These are phyloP conservation scores for Chrysocyon brachyurus DNA, from an alignment of 2,797 vertebrate species.

Conservation along the genomic window DNA sequence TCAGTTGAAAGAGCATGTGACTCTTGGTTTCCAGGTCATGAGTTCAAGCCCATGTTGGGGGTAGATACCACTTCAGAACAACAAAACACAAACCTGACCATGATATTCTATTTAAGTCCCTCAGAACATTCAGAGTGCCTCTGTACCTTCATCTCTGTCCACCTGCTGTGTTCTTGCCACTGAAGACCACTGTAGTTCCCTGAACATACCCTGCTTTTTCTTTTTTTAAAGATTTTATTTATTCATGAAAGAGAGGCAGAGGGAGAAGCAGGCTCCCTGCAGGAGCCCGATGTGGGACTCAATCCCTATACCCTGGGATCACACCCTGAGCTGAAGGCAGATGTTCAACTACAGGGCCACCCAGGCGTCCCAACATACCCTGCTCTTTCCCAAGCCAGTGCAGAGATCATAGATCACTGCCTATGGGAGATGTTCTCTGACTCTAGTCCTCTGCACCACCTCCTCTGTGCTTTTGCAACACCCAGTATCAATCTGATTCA, in stretches of 20 bases:
- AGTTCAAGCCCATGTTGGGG: not conserved
- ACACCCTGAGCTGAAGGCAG: too few relatives aligned
- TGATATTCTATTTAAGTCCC: not conserved
- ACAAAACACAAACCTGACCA: not conserved
- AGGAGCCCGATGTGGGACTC: too few relatives aligned
- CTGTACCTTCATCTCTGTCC: not conserved
- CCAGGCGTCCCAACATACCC: not conserved
- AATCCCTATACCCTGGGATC: too few relatives aligned
- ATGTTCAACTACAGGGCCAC: too few relatives aligned
- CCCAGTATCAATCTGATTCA: not conserved
- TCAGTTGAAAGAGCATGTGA: not conserved
- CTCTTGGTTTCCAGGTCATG: not conserved
- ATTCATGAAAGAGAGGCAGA: too few relatives aligned
- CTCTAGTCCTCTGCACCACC: not conserved
- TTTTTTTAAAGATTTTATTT: too few relatives aligned
- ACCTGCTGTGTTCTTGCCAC: not conserved
- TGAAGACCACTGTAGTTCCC: not conserved
- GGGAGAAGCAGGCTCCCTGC: too few relatives aligned
- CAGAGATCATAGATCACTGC: not conserved
- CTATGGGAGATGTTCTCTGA: not conserved
- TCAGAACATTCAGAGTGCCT: not conserved
- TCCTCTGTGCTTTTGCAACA: constrained; percentile 15
- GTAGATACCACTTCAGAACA: not conserved
- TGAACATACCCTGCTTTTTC: not conserved
- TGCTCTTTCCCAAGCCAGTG: not conserved